Base-by-base conservation (phyloP, 1,140 invertebrate genomes). In the Brachionus calyciflorus region DNA sequence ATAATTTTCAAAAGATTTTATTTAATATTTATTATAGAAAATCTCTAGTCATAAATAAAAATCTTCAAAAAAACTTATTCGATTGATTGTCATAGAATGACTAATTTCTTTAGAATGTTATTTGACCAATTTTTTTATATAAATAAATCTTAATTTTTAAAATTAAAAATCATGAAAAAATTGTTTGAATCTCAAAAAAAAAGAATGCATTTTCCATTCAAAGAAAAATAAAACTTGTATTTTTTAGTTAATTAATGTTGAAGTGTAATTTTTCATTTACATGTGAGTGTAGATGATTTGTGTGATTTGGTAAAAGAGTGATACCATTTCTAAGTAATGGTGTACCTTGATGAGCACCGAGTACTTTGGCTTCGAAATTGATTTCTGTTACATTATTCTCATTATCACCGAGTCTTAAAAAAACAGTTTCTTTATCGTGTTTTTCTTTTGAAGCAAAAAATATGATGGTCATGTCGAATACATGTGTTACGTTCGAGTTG, bases 301-400 rank as follows among this genome's bases (percentile, higher is more conserved):
- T 65, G n/a, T 73, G 69, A 49, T 73, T 49, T 37, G 46, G 28
- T 24, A 73, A 51, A 21, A 73, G 46, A 19, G 69, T 73, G 24
- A 73, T 73, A 41, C 69, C 69, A 19, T 73, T 55, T 33, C 69
- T 28, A 19, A 73, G 46, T 21, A 73, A 24, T 10, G 69, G 69
- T 6, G 69, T 73, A 41, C 69, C 69, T 40, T 73, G 69, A 73
- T 73, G 51, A 49, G 51, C 69, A 40, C 51, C 69, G 17, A 73
- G 69, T 19, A 73, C 69, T 55, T 73, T 73, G 5, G 69, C 51
- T 21, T 51, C 69, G 40, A 73, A 51, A 37, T 73, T 37, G 33
- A 73, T 41, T 49, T 73, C 46, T 14, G 44, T 37, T 0, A 65
- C 24, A 46, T 41, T 44, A 14, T 19, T 19, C 19, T 46, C 37